Evolutionary conservation across 2,797 vertebrate species (phyloP).

Genomic region (Epinephelus awoara): DNA sequence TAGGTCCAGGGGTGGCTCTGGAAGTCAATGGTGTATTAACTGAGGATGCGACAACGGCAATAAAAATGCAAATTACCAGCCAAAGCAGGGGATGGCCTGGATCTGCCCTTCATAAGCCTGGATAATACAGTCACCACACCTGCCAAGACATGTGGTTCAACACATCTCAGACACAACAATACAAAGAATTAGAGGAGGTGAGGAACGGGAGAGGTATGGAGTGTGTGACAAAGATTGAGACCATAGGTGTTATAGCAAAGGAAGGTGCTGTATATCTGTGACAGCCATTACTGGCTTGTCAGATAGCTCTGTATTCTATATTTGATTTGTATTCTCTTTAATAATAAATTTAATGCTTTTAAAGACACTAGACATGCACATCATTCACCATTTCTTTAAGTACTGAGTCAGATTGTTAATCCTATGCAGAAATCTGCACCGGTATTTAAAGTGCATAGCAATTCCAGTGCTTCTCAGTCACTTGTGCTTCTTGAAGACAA

Average conservation of each 20-base stretch:
- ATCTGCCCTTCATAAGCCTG: conserved; percentile 82
- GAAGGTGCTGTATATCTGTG: conserved; percentile 36
- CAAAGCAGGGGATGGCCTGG: conserved; percentile 79
- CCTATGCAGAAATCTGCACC: background rate
- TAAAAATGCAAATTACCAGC: conserved; percentile 90
- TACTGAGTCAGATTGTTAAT: background rate
- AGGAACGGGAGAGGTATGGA: conserved; percentile 20
- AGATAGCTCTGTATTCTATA: conserved; percentile 23
- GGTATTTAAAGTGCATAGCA: background rate
- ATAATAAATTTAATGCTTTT: conserved; percentile 5
- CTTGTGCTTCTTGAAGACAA: conserved; percentile 3
- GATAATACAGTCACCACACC: conserved; percentile 85
- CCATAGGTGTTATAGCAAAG: conserved; percentile 21
- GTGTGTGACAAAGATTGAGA: conserved; percentile 24
- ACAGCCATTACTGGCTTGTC: conserved; percentile 33
- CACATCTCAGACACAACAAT: conserved; percentile 74
- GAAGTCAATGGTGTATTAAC: conserved; percentile 86
- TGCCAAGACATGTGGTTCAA: conserved; percentile 79
- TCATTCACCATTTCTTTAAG: background rate
- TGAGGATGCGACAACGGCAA: conserved; percentile 84
- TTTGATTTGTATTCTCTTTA: conserved; percentile 43
- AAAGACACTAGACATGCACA: background rate
- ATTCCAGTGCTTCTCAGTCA: background rate
- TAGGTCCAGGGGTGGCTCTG: conserved; percentile 76
- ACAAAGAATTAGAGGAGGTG: conserved; percentile 48